Evolutionary conservation across 2,113 vertebrate species (phyloP).

Genomic region (Burhinus bistriatus): DNA sequence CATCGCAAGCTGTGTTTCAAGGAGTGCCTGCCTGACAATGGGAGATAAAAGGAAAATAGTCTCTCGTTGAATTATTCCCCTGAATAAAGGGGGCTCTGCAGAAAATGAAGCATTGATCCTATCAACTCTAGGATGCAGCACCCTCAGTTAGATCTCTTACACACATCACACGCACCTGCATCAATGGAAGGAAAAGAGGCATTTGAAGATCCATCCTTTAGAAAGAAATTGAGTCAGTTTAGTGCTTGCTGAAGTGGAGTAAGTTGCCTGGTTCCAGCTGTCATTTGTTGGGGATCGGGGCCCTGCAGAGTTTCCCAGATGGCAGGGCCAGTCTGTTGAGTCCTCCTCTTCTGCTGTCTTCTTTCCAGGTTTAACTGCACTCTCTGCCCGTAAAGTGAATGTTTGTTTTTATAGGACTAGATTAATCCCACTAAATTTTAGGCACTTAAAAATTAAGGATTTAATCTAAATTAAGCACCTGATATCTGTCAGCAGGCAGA

Average conservation of each 20-base stretch:
- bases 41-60: constrained; percentile 58
- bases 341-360: neutral
- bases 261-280: constrained; percentile 58
- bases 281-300: neutral
- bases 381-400: neutral
- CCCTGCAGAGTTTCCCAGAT: constrained; percentile 34
- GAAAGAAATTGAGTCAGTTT: constrained; percentile 49
- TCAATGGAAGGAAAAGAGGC: constrained; percentile 46
- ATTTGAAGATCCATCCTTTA: constrained; percentile 46
- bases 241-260: constrained; percentile 57
- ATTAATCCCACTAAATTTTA: neutral
- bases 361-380: neutral
- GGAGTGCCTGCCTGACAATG: constrained; percentile 63
- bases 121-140: constrained; percentile 22
- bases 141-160: constrained; percentile 65
- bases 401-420: neutral
- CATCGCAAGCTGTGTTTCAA: constrained; percentile 32
- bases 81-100: constrained; percentile 63
- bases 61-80: constrained; percentile 56
- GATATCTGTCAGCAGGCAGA: neutral
- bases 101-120: constrained; percentile 65
- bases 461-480: neutral
- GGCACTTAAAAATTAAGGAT: neutral
- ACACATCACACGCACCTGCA: constrained; percentile 59
- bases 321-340: neutral